These are phyloP conservation scores for Carapus acus DNA, from an alignment of 2,797 vertebrate species.

Conservation along the genomic window DNA sequence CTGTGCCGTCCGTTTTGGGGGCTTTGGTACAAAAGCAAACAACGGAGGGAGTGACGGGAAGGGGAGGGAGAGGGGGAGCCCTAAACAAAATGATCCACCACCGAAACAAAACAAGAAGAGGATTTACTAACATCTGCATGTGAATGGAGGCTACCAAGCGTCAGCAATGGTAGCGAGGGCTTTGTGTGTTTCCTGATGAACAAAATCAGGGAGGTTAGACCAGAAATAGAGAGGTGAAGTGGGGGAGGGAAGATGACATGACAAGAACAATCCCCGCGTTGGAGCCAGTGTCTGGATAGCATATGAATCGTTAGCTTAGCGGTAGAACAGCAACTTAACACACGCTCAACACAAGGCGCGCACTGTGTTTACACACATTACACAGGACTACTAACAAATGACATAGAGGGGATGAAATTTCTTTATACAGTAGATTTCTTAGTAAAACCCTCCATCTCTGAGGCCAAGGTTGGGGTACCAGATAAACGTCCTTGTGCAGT, in stretches of 20 bases:
- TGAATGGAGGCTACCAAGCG: constrained; percentile 79
- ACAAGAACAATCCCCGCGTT: constrained; percentile 19
- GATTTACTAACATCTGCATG: constrained; percentile 91
- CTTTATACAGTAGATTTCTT: no score
- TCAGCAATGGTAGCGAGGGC: constrained; percentile 61
- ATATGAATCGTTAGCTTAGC: constrained; percentile 34
- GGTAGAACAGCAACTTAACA: constrained; percentile 8
- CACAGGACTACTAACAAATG: no score
- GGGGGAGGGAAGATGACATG: constrained; percentile 28
- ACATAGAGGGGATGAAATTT: no score
- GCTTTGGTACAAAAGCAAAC: constrained; percentile 32
- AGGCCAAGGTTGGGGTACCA: no score
- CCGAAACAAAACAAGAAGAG: constrained; percentile 72
- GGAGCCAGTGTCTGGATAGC: constrained; percentile 18
- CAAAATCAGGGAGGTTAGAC: constrained; percentile 48
- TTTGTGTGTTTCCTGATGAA: constrained; percentile 74
- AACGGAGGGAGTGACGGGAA: constrained; percentile 20
- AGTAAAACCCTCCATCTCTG: no score
- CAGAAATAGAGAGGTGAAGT: constrained; percentile 24
- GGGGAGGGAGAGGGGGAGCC: not conserved
- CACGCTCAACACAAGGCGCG: not conserved
- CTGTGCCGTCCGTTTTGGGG: constrained; percentile 41
- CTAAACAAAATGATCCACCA: constrained; percentile 48
- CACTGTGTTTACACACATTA: no score
- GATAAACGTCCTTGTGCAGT: no score